A percentile compares a stretch with the other conserved stretches of the same genome.
Evolutionary conservation across 1,140 invertebrate species (phyloP).

Genomic region (Hesperophylax magnus): DNA sequence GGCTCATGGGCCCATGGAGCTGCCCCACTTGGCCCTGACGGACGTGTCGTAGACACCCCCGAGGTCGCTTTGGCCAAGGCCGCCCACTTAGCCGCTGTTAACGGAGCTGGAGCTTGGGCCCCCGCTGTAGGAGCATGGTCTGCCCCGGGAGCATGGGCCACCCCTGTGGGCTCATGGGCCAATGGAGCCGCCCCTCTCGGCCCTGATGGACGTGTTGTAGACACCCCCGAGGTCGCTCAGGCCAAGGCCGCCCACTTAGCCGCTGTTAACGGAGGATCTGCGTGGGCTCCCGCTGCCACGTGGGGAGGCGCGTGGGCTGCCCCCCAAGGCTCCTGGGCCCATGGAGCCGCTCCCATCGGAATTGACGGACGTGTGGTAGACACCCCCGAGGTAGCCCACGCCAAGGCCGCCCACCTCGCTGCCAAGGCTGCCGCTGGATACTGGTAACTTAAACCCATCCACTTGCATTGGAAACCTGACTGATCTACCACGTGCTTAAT

Average conservation of each 20-base stretch:
- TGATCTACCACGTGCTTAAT: too few relatives aligned
- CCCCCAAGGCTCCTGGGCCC: too few relatives aligned
- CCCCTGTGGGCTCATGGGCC: slow-evolving; percentile 58
- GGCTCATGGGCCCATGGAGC: slow-evolving; percentile 37
- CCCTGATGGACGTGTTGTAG: slow-evolving; percentile 54
- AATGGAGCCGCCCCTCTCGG: slow-evolving; percentile 58
- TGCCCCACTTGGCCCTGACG: slow-evolving; percentile 49
- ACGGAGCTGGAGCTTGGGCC: too few relatives aligned
- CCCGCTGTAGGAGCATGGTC: too few relatives aligned
- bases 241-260: slow-evolving; percentile 67
- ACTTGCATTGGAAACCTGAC: too few relatives aligned
- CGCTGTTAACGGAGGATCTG: neutral
- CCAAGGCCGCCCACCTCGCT: slow-evolving; percentile 66
- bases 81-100: slow-evolving; percentile 61
- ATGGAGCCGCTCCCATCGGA: too few relatives aligned
- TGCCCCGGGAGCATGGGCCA: neutral
- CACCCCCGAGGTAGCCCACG: slow-evolving; percentile 67
- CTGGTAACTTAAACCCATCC: too few relatives aligned
- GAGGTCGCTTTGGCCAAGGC: slow-evolving; percentile 68
- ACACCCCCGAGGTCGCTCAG: slow-evolving; percentile 68
- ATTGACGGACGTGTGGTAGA: slow-evolving; percentile 62
- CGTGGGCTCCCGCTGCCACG: too few relatives aligned
- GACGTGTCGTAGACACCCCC: slow-evolving; percentile 62
- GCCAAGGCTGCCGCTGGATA: too few relatives aligned
- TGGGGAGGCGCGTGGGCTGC: too few relatives aligned